phyloP scores from a whole-genome alignment of 1,140 invertebrate species.

The Bombus superbus region DNA sequence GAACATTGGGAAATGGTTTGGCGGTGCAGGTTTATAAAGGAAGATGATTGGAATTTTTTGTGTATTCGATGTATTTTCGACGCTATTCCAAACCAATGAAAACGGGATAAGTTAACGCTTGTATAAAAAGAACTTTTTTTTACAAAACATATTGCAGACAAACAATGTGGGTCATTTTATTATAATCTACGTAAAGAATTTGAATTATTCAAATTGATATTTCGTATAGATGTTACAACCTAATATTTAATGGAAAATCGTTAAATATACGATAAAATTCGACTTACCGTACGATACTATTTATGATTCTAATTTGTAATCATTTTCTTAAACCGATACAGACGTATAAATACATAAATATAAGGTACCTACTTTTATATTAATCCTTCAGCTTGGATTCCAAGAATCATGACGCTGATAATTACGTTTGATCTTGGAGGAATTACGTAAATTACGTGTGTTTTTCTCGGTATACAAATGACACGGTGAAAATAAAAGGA shows the following conservation, averaged over 20 bases:
- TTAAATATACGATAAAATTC: background rate
- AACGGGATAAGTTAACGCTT: too few species aligned
- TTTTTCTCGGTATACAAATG: background rate
- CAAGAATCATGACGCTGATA: background rate
- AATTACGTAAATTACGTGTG: background rate
- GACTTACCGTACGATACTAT: background rate
- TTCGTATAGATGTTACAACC: background rate
- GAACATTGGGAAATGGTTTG: too few species aligned
- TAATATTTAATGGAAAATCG: background rate
- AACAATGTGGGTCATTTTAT: background rate
- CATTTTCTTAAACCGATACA: background rate
- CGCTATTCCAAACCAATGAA: too few species aligned
- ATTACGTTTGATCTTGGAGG: background rate
- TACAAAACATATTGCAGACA: background rate
- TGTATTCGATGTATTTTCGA: too few species aligned
- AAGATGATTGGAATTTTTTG: background rate
- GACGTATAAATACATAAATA: background rate
- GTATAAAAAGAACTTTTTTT: accelerated
- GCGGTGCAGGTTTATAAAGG: too few species aligned
- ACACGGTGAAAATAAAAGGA: too few species aligned
- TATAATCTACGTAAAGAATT: too few species aligned
- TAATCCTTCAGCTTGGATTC: background rate
- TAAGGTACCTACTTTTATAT: background rate
- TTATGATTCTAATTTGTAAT: background rate
- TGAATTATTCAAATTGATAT: too few species aligned